Percentiles rank a stretch among this genome's conserved stretches.
phyloP scores from a whole-genome alignment of 2,113 vertebrate species.

The Tapirus terrestris region DNA sequence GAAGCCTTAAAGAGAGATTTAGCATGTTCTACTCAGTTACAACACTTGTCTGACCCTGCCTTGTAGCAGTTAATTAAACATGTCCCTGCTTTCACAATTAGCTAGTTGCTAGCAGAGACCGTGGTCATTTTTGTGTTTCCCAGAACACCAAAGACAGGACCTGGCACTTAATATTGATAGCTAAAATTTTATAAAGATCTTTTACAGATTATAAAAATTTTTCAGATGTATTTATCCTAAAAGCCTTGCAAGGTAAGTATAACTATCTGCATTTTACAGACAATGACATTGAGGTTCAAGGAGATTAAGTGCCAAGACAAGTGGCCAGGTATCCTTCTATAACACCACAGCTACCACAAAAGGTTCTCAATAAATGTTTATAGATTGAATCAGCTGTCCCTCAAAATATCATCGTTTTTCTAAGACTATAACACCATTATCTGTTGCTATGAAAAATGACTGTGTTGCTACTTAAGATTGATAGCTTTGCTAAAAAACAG shows the following conservation, averaged over 20 bases:
- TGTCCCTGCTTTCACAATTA: conserved; percentile 66
- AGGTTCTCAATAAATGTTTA: neutral
- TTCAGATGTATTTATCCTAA: conserved; percentile 28
- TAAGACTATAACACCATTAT: conserved; percentile 48
- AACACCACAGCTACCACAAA: neutral
- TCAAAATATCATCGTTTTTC: conserved; percentile 41
- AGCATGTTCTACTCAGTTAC: conserved; percentile 51
- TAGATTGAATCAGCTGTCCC: conserved; percentile 28
- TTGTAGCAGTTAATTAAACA: conserved; percentile 62
- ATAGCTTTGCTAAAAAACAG: conserved; percentile 38
- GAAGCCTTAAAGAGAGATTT: conserved; percentile 35
- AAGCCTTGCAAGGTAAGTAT: conserved; percentile 37
- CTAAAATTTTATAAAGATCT: conserved; percentile 30
- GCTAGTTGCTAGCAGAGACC: conserved; percentile 53
- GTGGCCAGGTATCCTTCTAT: neutral
- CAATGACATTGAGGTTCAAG: neutral
- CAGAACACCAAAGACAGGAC: conserved; percentile 40
- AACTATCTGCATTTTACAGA: conserved; percentile 58
- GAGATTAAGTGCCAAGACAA: conserved; percentile 14
- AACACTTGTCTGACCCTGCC: conserved; percentile 51
- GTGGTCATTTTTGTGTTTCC: conserved; percentile 65
- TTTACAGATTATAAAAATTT: conserved; percentile 19
- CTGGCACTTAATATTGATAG: conserved; percentile 34
- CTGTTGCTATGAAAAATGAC: conserved; percentile 41
- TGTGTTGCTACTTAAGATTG: conserved; percentile 18